phyloP scores from a whole-genome alignment of 2,797 vertebrate genomes.

The Gymnocypris eckloni region DNA sequence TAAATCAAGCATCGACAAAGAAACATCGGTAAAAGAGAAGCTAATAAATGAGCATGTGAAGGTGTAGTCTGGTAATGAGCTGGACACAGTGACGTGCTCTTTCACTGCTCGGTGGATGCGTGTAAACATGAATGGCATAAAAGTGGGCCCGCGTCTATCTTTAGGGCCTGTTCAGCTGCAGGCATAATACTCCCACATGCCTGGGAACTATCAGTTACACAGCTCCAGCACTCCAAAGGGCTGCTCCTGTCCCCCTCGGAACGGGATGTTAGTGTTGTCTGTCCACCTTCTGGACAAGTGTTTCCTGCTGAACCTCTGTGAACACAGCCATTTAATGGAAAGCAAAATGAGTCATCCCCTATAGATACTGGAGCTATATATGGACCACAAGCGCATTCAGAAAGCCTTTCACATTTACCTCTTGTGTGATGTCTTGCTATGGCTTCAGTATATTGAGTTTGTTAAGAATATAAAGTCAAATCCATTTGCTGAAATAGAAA shows the following conservation, averaged over 20 bases:
- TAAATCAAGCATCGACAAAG: not conserved
- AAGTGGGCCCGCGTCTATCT: slow-evolving; percentile 53
- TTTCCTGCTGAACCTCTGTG: slow-evolving; percentile 60
- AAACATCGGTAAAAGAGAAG: slow-evolving; percentile 12
- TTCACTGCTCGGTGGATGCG: slow-evolving; percentile 40
- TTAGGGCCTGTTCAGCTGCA: slow-evolving; percentile 57
- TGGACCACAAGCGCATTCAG: not conserved
- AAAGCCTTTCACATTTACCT: slow-evolving; percentile 11
- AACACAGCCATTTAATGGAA: slow-evolving; percentile 35
- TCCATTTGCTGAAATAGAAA: not conserved
- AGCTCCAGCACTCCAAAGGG: slow-evolving; percentile 48
- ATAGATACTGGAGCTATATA: slow-evolving; percentile 32
- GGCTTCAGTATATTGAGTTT: not conserved
- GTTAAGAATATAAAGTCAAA: not conserved
- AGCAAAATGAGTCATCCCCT: slow-evolving; percentile 47
- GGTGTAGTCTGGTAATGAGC: slow-evolving; percentile 36
- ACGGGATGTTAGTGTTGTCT: slow-evolving; percentile 71
- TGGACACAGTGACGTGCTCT: slow-evolving; percentile 13
- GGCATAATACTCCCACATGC: slow-evolving; percentile 59
- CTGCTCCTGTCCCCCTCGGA: slow-evolving; percentile 51
- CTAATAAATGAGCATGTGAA: slow-evolving; percentile 10
- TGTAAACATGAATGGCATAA: slow-evolving; percentile 56
- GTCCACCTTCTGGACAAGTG: slow-evolving; percentile 60
- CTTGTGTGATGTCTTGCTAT: not conserved
- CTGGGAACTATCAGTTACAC: slow-evolving; percentile 66